phyloP scores from a whole-genome alignment of 2,888 invertebrate species.

The Agrochola macilenta region DNA sequence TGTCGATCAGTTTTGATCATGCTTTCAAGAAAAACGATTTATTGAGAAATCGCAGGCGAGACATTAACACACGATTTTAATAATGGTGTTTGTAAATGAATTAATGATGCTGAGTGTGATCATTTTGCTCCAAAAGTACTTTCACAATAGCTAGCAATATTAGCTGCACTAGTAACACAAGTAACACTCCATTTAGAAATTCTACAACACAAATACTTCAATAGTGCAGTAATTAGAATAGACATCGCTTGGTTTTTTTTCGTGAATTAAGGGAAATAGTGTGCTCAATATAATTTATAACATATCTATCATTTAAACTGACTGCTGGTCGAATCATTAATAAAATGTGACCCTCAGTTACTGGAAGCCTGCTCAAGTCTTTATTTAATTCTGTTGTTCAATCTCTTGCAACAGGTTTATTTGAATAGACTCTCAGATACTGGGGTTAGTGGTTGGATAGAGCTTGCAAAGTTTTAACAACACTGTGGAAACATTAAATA shows the following conservation, averaged over 20 bases:
- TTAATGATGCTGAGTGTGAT: conserved; percentile 47
- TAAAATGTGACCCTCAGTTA: conserved; percentile 10
- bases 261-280: conserved; percentile 10
- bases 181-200: conserved; percentile 41
- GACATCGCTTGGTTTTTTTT: conserved; percentile 10
- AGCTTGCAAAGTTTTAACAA: conserved; percentile 42
- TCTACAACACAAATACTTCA: conserved; percentile 42
- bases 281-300: conserved; percentile 11
- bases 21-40: conserved; percentile 6
- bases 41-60: background rate
- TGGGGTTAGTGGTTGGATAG: conserved; percentile 8
- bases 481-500: conserved; percentile 53
- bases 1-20: background rate
- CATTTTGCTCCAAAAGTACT: background rate
- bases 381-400: background rate
- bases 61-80: background rate
- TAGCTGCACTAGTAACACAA: conserved; percentile 6
- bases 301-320: conserved; percentile 12
- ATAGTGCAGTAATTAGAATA: conserved; percentile 19
- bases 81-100: conserved; percentile 20
- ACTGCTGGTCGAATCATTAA: background rate
- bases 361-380: conserved; percentile 1
- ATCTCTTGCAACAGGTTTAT: background rate
- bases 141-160: no score
- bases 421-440: conserved; percentile 4